Evolutionary conservation across 2,888 invertebrate species (phyloP).

Genomic region (Hedychridium roseum): DNA sequence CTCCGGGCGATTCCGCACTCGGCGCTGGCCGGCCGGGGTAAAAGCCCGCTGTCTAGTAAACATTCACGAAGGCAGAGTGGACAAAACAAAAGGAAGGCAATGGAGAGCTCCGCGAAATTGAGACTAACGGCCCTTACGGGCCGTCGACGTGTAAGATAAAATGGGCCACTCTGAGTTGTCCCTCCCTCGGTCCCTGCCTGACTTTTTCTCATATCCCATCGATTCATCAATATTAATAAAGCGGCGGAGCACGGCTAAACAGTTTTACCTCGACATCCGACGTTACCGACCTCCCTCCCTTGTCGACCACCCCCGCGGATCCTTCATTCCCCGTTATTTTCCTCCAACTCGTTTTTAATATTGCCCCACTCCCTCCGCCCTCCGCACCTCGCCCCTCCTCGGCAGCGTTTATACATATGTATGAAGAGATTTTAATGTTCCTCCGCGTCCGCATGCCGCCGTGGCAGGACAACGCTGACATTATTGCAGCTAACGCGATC

Average conservation of each 20-base stretch:
- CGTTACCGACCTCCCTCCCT: constrained; percentile 16
- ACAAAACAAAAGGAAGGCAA: neutral
- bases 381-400: too few relatives aligned
- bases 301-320: constrained; percentile 8
- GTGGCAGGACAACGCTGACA: constrained; percentile 30
- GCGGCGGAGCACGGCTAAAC: constrained; percentile 23
- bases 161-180: too few relatives aligned
- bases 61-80: neutral
- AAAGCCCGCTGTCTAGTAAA: neutral
- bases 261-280: constrained; percentile 24
- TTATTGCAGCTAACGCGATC: constrained; percentile 36
- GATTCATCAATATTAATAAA: constrained; percentile 39
- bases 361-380: too few relatives aligned
- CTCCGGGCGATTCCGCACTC: neutral
- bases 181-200: too few relatives aligned
- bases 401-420: constrained; percentile 45
- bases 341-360: constrained; percentile 45
- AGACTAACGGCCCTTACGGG: neutral
- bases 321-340: constrained; percentile 25
- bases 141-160: neutral
- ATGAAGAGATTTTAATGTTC: constrained; percentile 48
- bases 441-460: constrained; percentile 27
- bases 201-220: constrained; percentile 1
- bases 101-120: neutral
- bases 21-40: neutral